A percentile compares a stretch with the other conserved stretches of the same genome.
These are phyloP conservation scores for Semnornis frantzii DNA, from an alignment of 2,113 vertebrate genomes.

Conservation along the genomic window DNA sequence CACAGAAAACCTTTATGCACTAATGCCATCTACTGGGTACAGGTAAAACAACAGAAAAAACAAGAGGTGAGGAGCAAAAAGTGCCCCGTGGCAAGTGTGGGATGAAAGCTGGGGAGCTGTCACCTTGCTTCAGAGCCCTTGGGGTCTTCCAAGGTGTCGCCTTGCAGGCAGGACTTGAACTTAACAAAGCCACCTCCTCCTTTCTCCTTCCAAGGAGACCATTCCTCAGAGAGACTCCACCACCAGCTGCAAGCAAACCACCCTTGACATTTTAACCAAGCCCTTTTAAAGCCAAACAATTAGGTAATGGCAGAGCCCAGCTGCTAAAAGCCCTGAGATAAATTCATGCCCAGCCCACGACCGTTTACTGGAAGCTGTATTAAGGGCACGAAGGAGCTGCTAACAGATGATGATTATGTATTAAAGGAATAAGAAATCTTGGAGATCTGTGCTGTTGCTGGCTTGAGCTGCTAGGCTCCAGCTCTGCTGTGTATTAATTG, in stretches of 20 bases:
- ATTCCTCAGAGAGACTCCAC: background rate
- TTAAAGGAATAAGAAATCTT: conserved; percentile 53
- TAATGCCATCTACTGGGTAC: conserved; percentile 59
- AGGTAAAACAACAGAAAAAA: background rate
- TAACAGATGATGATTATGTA: conserved; percentile 42
- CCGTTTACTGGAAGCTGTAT: conserved; percentile 37
- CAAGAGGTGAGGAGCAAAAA: background rate
- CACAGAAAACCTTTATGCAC: conserved; percentile 2
- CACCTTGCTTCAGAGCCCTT: background rate
- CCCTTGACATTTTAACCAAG: background rate
- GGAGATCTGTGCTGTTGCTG: conserved; percentile 32
- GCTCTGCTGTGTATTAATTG: conserved; percentile 59
- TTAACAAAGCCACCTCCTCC: accelerated
- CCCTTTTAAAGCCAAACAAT: conserved; percentile 20
- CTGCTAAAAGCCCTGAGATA: background rate
- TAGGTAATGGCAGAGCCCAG: background rate
- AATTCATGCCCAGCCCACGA: background rate
- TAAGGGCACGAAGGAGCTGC: background rate
- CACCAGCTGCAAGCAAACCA: accelerated
- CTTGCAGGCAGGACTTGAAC: accelerated
- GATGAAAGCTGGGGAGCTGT: background rate
- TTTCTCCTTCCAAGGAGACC: background rate
- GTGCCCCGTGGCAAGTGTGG: background rate
- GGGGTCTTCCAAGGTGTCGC: background rate
- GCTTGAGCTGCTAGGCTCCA: background rate